Evolutionary conservation across 2,888 invertebrate genomes (phyloP).

Genomic region (Stenichneumon culpator): DNA sequence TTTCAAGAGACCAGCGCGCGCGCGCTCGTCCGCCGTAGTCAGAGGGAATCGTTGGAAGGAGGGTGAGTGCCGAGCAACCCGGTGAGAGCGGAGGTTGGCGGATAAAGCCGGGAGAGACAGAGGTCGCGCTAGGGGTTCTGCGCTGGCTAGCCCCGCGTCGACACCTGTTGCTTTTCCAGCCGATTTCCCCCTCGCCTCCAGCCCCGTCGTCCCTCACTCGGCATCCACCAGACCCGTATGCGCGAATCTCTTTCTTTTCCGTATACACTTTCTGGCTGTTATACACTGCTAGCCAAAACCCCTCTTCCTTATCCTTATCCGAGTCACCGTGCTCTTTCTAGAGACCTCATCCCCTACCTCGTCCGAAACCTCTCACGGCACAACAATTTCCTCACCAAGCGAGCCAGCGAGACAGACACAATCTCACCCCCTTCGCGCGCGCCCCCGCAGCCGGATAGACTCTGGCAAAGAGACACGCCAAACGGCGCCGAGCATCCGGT

Average conservation of each 20-base stretch:
- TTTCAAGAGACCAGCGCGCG: constrained; percentile 47
- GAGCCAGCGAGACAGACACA: constrained; percentile 42
- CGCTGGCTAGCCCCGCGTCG: constrained; percentile 81
- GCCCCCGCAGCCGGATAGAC: constrained; percentile 15
- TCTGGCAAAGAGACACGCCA: constrained; percentile 44
- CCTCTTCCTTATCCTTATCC: constrained; percentile 60
- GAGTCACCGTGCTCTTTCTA: constrained; percentile 40
- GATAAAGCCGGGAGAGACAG: constrained; percentile 64
- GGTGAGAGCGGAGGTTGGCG: constrained; percentile 54
- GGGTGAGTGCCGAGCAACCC: constrained; percentile 48
- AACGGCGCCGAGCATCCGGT: constrained; percentile 38
- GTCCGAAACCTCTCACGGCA: constrained; percentile 52
- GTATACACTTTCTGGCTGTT: constrained; percentile 18
- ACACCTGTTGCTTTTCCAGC: constrained; percentile 84
- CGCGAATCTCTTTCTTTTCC: constrained; percentile 53
- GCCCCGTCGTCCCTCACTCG: constrained; percentile 54
- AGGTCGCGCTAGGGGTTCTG: constrained; percentile 69
- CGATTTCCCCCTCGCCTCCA: constrained; percentile 73
- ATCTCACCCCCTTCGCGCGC: constrained; percentile 37
- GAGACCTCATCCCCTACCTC: constrained; percentile 27
- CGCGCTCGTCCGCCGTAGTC: constrained; percentile 56
- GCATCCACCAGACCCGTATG: constrained; percentile 31
- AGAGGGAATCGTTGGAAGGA: constrained; percentile 56
- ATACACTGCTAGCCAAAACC: constrained; percentile 29
- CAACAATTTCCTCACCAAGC: constrained; percentile 54